phyloP scores from a whole-genome alignment of 2,113 vertebrate genomes.

The Procavia capensis region DNA sequence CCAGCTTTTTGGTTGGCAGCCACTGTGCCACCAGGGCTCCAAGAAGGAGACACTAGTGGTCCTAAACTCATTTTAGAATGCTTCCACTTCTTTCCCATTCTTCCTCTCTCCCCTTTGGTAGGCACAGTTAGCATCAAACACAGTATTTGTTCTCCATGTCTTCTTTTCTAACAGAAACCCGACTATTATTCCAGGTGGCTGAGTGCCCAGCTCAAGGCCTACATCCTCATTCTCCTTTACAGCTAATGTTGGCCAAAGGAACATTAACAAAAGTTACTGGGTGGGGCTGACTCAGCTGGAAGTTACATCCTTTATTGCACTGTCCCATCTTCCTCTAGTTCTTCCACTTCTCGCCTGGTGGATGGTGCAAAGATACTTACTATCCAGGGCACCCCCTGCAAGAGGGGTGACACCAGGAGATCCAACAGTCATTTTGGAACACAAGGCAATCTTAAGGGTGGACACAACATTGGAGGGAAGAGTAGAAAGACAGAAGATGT shows the following conservation, averaged over 20 bases:
- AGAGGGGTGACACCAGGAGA: too few species aligned
- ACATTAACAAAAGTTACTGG: neutral
- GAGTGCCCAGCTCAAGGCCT: neutral
- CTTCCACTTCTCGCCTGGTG: neutral
- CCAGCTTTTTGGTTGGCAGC: too few species aligned
- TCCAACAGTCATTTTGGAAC: neutral
- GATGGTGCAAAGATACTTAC: too few species aligned
- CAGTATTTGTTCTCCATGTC: neutral
- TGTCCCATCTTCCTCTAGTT: neutral
- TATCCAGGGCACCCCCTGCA: too few species aligned
- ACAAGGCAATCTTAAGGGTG: neutral
- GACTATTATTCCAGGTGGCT: neutral
- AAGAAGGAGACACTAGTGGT: neutral
- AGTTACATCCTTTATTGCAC: fast-evolving
- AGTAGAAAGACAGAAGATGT: neutral
- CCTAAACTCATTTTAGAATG: neutral
- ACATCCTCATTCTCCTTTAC: neutral
- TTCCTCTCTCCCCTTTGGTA: neutral
- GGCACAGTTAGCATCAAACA: neutral
- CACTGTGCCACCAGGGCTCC: too few species aligned
- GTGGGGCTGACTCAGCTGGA: neutral
- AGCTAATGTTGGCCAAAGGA: neutral
- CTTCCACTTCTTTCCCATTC: too few species aligned
- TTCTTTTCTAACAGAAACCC: neutral
- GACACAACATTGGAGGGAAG: neutral